These are phyloP conservation scores for Acrocephalus scirpaceus DNA, from an alignment of 2,797 vertebrate species.

Conservation along the genomic window DNA sequence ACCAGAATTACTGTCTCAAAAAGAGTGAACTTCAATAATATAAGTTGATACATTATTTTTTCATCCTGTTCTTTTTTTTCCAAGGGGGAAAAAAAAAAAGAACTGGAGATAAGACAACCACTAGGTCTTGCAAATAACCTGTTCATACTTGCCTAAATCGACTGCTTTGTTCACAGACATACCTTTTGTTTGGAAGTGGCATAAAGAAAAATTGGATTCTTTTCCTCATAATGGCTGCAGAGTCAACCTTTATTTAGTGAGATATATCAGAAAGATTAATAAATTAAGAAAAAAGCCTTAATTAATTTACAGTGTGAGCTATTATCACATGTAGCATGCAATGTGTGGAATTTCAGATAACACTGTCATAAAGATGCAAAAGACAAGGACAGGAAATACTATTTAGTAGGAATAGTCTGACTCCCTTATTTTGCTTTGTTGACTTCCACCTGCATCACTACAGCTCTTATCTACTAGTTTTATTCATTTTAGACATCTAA, in stretches of 20 bases:
- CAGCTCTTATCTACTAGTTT: background rate
- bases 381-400: background rate
- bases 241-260: background rate
- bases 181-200: background rate
- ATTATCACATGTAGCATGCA: background rate
- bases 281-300: background rate
- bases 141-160: background rate
- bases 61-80: background rate
- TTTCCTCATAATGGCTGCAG: background rate
- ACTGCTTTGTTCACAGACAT: background rate
- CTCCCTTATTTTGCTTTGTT: background rate
- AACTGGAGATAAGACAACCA: background rate
- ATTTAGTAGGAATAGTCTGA: background rate
- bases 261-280: background rate
- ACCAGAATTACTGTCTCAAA: background rate
- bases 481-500: background rate
- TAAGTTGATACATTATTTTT: background rate
- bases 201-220: background rate
- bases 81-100: background rate
- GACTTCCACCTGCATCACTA: background rate
- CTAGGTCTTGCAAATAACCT: background rate
- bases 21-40: background rate
- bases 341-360: background rate
- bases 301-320: background rate
- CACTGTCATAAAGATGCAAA: background rate